phyloP scores from a whole-genome alignment of 2,888 invertebrate genomes.

The Macrostomum cliftonense region DNA sequence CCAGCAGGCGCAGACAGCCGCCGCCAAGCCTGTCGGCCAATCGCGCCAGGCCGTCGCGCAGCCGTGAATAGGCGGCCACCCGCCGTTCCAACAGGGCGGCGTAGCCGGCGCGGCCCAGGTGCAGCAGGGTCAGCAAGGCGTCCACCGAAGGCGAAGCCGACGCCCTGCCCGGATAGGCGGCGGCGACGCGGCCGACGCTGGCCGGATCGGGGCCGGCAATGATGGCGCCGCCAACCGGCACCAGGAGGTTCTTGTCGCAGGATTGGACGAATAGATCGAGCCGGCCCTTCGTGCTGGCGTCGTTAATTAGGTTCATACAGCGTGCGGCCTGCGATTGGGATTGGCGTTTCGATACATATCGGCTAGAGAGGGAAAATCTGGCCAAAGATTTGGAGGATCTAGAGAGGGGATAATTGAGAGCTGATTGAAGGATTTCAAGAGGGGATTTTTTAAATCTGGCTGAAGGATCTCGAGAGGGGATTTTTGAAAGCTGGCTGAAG shows the following conservation, averaged over 20 bases:
- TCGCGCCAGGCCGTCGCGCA: slow-evolving; percentile 43
- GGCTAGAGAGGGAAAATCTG: no score
- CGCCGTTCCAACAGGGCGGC: slow-evolving; percentile 45
- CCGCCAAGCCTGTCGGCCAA: slow-evolving; percentile 46
- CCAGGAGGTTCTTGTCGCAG: slow-evolving; percentile 63
- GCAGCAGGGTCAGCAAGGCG: slow-evolving; percentile 55
- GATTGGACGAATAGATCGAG: slow-evolving; percentile 63
- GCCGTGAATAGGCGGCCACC: slow-evolving; percentile 46
- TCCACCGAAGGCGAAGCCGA: slow-evolving; percentile 53
- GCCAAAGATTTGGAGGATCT: no score
- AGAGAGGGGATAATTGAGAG: no score
- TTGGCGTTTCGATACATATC: no score
- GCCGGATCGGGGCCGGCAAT: slow-evolving; percentile 51
- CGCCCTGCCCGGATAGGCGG: slow-evolving; percentile 55
- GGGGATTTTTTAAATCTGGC: no score
- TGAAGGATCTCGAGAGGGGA: no score
- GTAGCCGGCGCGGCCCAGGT: slow-evolving; percentile 50
- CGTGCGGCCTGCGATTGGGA: background rate
- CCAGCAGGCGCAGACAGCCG: slow-evolving; percentile 43
- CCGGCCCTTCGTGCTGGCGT: slow-evolving; percentile 43
- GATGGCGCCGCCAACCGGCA: slow-evolving; percentile 59
- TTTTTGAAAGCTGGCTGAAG: no score
- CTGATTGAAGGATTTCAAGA: no score
- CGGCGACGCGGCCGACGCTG: slow-evolving; percentile 48
- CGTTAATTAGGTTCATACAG: background rate